Percentiles rank a stretch among this genome's conserved stretches.
phyloP scores from a whole-genome alignment of 2,113 vertebrate species.

The Propithecus coquereli region DNA sequence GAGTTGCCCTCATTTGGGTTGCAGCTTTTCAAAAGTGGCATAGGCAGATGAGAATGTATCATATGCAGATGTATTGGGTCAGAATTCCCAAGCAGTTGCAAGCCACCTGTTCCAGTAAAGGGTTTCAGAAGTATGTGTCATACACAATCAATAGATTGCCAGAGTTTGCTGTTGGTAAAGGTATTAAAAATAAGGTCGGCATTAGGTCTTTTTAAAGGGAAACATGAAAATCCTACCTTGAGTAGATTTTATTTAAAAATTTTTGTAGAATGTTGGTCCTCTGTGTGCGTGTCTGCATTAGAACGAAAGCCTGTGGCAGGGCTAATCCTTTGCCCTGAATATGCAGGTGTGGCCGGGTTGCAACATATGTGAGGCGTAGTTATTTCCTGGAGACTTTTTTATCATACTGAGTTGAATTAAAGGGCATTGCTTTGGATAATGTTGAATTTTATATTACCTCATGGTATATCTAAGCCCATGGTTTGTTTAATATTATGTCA shows the following conservation, averaged over 20 bases:
- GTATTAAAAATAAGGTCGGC: background rate
- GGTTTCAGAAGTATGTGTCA: background rate
- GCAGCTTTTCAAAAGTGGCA: background rate
- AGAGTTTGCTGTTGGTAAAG: background rate
- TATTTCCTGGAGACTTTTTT: background rate
- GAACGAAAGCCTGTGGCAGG: background rate
- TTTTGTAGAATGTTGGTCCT: background rate
- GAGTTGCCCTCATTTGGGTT: background rate
- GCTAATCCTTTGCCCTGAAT: background rate
- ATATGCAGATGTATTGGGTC: background rate
- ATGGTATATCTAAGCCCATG: background rate
- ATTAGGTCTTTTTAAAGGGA: background rate
- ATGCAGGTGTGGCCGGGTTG: background rate
- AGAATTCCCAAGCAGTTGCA: background rate
- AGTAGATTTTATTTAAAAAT: background rate
- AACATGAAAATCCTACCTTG: background rate
- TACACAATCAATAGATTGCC: background rate
- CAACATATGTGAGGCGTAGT: background rate
- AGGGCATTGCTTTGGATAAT: background rate
- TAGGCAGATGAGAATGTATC: background rate
- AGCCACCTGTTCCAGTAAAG: slow-evolving; percentile 7
- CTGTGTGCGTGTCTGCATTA: accelerated
- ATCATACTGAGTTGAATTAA: background rate
- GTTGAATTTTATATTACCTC: background rate
- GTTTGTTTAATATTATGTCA: background rate